Conservation (phyloP, 2,797 vertebrate genomes). For the Hoplostethus mediterraneus region DNA sequence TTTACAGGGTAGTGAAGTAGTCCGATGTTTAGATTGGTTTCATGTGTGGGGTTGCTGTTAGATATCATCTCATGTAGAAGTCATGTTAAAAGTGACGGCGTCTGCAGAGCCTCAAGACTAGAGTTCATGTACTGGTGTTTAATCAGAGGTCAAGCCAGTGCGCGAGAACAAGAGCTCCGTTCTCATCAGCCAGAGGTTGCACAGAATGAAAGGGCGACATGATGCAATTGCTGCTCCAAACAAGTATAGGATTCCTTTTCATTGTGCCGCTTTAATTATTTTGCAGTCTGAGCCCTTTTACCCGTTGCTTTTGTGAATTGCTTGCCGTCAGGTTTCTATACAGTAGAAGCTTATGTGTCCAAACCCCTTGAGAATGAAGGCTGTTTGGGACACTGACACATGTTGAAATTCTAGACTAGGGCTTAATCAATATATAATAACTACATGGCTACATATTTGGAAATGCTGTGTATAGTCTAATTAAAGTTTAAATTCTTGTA, state of each 20-base stretch:
- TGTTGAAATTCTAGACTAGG: conserved; percentile 1
- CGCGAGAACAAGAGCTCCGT: conserved; percentile 16
- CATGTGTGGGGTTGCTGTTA: not conserved
- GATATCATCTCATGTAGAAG: conserved; percentile 7
- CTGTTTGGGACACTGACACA: not conserved
- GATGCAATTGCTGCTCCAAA: not conserved
- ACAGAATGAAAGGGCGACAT: not conserved
- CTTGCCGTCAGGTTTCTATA: not conserved
- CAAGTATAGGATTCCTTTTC: conserved; percentile 15
- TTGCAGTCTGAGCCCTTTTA: not conserved
- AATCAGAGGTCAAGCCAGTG: not conserved
- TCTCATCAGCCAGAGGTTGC: not conserved
- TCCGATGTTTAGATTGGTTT: not conserved
- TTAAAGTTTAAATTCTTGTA: not conserved
- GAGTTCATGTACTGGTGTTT: conserved; percentile 21
- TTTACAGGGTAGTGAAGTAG: not conserved
- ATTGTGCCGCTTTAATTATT: conserved; percentile 9
- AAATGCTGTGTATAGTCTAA: not conserved
- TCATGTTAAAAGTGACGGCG: conserved; percentile 1
- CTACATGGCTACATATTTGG: not conserved
- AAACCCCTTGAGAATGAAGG: not conserved
- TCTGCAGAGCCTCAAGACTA: not conserved
- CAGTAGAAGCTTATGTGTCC: not conserved
- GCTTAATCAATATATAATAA: conserved; percentile 1
- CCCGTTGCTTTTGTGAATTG: too few relatives aligned